Evolutionary conservation across 1,140 invertebrate genomes (phyloP).

Genomic region (Drosophila ambigua): DNA sequence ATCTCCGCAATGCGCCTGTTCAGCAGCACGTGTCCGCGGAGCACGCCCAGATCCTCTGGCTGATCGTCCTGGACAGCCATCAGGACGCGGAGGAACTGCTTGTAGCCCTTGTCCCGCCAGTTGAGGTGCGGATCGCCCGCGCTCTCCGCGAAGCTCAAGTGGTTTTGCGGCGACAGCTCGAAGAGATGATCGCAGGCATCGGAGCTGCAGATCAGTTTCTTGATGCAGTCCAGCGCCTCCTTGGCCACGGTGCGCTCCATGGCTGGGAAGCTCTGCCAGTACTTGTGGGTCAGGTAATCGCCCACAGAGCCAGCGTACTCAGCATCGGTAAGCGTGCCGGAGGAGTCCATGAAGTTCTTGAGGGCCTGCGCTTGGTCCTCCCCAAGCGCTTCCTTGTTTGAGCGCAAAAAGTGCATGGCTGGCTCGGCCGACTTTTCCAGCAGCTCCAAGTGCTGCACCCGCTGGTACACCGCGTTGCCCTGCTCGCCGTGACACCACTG

Average conservation of each 20-base stretch:
- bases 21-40: constrained; percentile 82
- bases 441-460: constrained; percentile 86
- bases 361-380: constrained; percentile 53
- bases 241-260: constrained; percentile 69
- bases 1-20: constrained; percentile 85
- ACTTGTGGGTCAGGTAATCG: constrained; percentile 83
- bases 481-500: constrained; percentile 91
- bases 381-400: constrained; percentile 75
- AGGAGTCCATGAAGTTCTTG: constrained; percentile 12
- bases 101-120: constrained; percentile 87
- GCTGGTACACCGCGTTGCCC: constrained; percentile 88
- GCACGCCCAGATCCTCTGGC: constrained; percentile 47
- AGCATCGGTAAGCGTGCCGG: constrained; percentile 25
- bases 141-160: constrained; percentile 85
- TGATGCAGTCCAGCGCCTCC: constrained; percentile 83
- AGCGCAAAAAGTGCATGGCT: constrained; percentile 71
- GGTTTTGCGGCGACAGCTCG: constrained; percentile 85
- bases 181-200: constrained; percentile 86
- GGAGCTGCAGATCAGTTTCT: constrained; percentile 84
- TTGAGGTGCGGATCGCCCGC: constrained; percentile 85
- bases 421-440: constrained; percentile 74
- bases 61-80: constrained; percentile 65
- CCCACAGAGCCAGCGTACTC: constrained; percentile 83
- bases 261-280: constrained; percentile 43
- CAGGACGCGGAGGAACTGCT: constrained; percentile 86